phyloP scores from a whole-genome alignment of 2,888 invertebrate species.

The Opisthograptis luteolata region DNA sequence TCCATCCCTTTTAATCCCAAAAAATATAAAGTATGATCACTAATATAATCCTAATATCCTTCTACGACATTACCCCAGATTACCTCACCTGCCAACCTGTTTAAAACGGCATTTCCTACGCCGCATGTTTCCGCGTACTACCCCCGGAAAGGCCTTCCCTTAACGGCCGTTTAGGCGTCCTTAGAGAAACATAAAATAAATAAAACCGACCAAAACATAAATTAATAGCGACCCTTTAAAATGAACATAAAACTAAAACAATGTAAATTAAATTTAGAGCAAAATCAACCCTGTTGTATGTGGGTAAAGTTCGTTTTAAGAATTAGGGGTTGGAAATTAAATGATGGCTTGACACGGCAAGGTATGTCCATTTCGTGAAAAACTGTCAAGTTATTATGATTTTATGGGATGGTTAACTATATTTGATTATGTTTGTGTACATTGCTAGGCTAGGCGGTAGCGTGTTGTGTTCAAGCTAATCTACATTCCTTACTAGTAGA shows the following conservation, averaged over 20 bases:
- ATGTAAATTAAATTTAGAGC: slow-evolving; percentile 26
- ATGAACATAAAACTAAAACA: slow-evolving; percentile 34
- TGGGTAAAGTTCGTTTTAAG: slow-evolving; percentile 1
- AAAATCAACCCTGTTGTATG: slow-evolving; percentile 7
- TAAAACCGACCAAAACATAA: slow-evolving; percentile 35
- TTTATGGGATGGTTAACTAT: slow-evolving; percentile 20
- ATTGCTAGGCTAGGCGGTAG: background rate
- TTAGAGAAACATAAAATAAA: slow-evolving; percentile 34
- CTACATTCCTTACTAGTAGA: too few species aligned
- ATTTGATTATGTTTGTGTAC: slow-evolving; percentile 7
- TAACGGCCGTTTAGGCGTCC: slow-evolving; percentile 31
- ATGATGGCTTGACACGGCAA: slow-evolving; percentile 34
- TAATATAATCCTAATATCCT: slow-evolving; percentile 11
- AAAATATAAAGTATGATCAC: slow-evolving; percentile 2
- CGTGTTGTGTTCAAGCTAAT: too few species aligned
- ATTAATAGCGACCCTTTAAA: slow-evolving; percentile 36
- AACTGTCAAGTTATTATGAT: slow-evolving; percentile 34
- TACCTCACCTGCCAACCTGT: slow-evolving; percentile 17
- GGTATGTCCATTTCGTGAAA: slow-evolving; percentile 26
- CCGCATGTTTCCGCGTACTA: slow-evolving; percentile 10
- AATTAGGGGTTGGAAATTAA: background rate
- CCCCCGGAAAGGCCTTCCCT: slow-evolving; percentile 30
- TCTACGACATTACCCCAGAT: background rate
- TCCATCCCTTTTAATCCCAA: background rate
- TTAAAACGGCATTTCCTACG: slow-evolving; percentile 19